Evolutionary conservation across 2,888 invertebrate genomes (phyloP), one percentile per base, ranked within the genome.

Genomic region (Andrena trimmerana): DNA sequence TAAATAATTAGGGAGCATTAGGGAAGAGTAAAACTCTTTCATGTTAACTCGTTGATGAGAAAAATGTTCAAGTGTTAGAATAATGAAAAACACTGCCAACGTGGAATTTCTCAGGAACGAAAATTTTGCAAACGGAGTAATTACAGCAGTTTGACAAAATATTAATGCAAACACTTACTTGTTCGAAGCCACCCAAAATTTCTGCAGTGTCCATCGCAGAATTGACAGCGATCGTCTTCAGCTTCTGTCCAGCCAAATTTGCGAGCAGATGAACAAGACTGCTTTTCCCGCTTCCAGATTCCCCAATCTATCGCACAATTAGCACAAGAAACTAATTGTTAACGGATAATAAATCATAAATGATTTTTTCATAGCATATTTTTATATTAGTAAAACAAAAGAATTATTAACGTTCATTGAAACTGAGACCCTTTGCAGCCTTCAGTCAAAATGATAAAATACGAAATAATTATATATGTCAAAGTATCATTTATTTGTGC

Each of bases 141-240:
- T 42, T 42, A 16, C 5, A 42, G 42, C 42, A 42, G 5, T 42
- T 16, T 42, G 59, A 48, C 29, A 3, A 2, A 69, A 29, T 63
- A 3, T 16, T n/a, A 57, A n/a, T 63, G n/a, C 54, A 71, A 36
- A 31, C 74, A 93, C 95, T 95, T 90, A 97, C 96, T 96, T 99
- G 99, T 95, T 99, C 99, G 94, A 99, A 99, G 84, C 99, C 98
- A 69, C 99, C 99, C 1, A 99, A 95, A 70, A 99, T 96, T 93
- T 99, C 99, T 0, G 97, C 97, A 0, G 99, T 98, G 92, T 99
- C 99, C 97, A 98, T 99, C 50, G 98, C 97, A 42, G 98, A 97
- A 90, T 98, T 98, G 70, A 99, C 97, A 13, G 97, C 96, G 78
- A 99, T 94, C 0, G 97, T 96, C 88, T 96, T 96, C 62, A 99